A percentile compares a stretch with the other conserved stretches of the same genome.
Evolutionary conservation across 2,888 invertebrate species (phyloP).

Genomic region (Alentia gelatinosa): DNA sequence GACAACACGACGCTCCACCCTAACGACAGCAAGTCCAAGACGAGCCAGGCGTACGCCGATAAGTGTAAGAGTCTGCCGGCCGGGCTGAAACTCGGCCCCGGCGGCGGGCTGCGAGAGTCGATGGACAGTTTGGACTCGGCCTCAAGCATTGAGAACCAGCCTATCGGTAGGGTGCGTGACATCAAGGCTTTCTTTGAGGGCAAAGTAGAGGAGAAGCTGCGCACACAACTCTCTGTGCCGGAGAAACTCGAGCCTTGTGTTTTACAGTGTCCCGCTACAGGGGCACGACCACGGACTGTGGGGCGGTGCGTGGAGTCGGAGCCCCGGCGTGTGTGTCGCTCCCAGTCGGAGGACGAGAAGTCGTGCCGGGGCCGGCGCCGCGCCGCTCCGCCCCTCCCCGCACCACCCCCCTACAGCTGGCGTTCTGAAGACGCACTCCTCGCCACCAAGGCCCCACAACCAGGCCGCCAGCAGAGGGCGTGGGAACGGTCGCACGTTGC

Average conservation of each 20-base stretch:
- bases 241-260: background rate
- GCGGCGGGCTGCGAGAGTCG: background rate
- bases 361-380: background rate
- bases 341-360: background rate
- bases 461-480: background rate
- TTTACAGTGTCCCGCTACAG: background rate
- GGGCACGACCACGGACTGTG: background rate
- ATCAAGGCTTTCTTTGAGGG: conserved; percentile 55
- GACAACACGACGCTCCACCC: background rate
- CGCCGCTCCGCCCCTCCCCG: background rate
- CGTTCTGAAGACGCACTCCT: background rate
- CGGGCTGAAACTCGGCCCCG: conserved; percentile 15
- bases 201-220: conserved; percentile 9
- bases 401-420: background rate
- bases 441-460: background rate
- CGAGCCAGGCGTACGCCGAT: background rate
- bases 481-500: background rate
- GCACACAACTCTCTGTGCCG: background rate
- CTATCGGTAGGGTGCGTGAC: conserved; percentile 46
- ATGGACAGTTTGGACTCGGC: conserved; percentile 5
- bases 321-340: background rate
- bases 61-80: conserved; percentile 32
- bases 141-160: conserved; percentile 11
- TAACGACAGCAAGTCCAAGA: background rate
- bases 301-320: background rate